Evolutionary conservation across 2,113 vertebrate species (phyloP).

Genomic region (Epinephelus cyanopodus): DNA sequence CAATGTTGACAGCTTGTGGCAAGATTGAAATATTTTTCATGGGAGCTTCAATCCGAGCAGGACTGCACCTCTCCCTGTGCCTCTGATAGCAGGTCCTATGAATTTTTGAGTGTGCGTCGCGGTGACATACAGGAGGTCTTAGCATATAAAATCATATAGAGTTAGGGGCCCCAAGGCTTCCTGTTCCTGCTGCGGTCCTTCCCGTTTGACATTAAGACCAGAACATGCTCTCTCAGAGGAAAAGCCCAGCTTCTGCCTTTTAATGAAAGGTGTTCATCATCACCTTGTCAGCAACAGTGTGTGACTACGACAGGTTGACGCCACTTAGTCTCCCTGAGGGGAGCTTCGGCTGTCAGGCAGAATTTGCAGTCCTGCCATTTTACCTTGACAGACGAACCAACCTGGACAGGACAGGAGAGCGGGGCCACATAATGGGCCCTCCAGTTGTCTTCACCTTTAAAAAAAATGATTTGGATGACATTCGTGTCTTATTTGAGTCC

Average conservation of each 20-base stretch:
- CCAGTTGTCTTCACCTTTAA: conserved; percentile 55
- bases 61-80: not conserved
- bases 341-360: conserved; percentile 62
- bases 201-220: conserved; percentile 66
- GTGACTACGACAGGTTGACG: conserved; percentile 72
- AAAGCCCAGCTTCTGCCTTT: conserved; percentile 64
- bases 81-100: conserved; percentile 20
- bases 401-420: conserved; percentile 58
- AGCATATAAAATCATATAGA: conserved; percentile 43
- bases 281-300: conserved; percentile 80
- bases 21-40: conserved; percentile 13
- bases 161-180: conserved; percentile 19
- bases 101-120: conserved; percentile 47
- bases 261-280: conserved; percentile 85
- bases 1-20: conserved; percentile 33
- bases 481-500: conserved; percentile 61
- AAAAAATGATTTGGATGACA: conserved; percentile 55
- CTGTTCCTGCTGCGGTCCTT: conserved; percentile 9
- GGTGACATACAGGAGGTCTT: conserved; percentile 37
- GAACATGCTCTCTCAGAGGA: conserved; percentile 59
- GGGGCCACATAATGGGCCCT: conserved; percentile 64
- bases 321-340: conserved; percentile 76
- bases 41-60: conserved; percentile 11
- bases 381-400: conserved; percentile 62
- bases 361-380: conserved; percentile 75